Evolutionary conservation across 2,113 vertebrate species (phyloP), one percentile per base, ranked within the genome.

Genomic region (Tylochromis polylepis): DNA sequence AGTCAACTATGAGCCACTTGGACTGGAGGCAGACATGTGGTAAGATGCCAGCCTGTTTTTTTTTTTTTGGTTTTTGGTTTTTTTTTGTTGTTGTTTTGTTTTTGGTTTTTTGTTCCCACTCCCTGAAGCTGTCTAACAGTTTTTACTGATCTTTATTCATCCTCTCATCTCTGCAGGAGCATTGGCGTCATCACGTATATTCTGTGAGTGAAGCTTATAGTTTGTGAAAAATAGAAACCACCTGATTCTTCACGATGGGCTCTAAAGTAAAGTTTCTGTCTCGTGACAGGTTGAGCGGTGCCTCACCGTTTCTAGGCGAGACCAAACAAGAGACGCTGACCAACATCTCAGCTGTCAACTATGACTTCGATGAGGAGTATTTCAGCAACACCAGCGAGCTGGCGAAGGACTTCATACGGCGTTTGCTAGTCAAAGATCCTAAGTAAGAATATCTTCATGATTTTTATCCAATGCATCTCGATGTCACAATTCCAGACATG

Each of bases 11-110:
- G 98, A 99, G 20, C 98, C 98, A 1, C 96, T 99, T 65, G 98
- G 98, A 11, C 94, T 99, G 94, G 98, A 99, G 93, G 98, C 98
- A 0, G 98, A 99, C 93, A 99, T 99, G 98, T 99, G 98, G 98
- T 99, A 92, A 98, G 98, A 95, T 85, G 34, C 20, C 49, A 79
- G 65, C 56, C 34, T 83, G 8, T 6, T 77, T n/a, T 20, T 78
- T 34, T 56, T 27, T 5, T 59, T 55, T 27, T 36, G n/a, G n/a
- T n/a, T 12, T 20, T 4, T 16, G 1, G 5, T 27, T 22, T 15
- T 41, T 36, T 38, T n/a, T n/a, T n/a, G n/a, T n/a, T n/a, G n/a
- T n/a, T n/a, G n/a, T n/a, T n/a, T n/a, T n/a, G n/a, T n/a, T 12
- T 20, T 4, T 16, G 1, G 5, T 27, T 22, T 15, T 41, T 36